These are phyloP conservation scores for Pyrrhia umbra DNA, from an alignment of 2,888 invertebrate genomes.

Conservation along the genomic window DNA sequence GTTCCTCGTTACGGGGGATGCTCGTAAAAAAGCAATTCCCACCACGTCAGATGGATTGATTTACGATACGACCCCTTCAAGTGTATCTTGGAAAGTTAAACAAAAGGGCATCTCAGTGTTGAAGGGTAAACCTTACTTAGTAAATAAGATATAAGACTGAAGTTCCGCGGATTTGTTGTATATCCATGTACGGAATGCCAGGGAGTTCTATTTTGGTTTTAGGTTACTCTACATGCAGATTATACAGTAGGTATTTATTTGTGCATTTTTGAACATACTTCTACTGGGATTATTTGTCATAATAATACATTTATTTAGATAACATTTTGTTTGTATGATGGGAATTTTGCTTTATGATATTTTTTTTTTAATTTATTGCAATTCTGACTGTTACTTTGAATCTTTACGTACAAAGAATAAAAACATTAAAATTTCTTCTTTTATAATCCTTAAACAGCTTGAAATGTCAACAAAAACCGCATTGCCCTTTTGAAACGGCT, in stretches of 20 bases:
- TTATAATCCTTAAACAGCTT: too few species aligned
- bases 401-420: too few species aligned
- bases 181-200: constrained; percentile 13
- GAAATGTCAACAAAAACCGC: constrained; percentile 3
- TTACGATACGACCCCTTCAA: constrained; percentile 77
- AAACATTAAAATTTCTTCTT: too few species aligned
- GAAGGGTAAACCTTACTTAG: constrained; percentile 62
- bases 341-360: too few species aligned
- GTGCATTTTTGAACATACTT: too few species aligned
- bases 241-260: too few species aligned
- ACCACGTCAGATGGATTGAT: constrained; percentile 80
- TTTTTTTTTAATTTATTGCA: too few species aligned
- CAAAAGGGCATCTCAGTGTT: constrained; percentile 62
- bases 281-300: too few species aligned
- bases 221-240: background rate
- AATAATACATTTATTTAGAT: too few species aligned
- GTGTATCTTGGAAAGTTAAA: constrained; percentile 69
- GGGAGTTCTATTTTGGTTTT: constrained; percentile 13
- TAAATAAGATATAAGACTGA: constrained; percentile 62
- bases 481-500: constrained; percentile 19
- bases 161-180: constrained; percentile 20
- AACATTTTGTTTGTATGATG: too few species aligned
- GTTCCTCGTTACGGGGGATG: constrained; percentile 55
- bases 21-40: constrained; percentile 80
- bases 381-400: too few species aligned